Conservation (phyloP, 2,113 vertebrate genomes). For the Tragelaphus buxtoni region DNA sequence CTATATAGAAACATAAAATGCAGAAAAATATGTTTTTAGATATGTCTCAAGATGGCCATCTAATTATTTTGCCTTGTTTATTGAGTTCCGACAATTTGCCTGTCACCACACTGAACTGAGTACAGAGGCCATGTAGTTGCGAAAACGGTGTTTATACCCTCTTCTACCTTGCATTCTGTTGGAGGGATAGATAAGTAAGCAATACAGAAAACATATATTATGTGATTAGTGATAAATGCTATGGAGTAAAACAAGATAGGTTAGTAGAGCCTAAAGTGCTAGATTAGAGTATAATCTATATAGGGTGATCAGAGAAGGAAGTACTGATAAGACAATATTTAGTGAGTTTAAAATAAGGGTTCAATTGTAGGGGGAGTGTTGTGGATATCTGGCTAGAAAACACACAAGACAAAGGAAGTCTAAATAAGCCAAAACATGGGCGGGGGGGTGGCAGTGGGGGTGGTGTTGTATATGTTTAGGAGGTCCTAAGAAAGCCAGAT, state of each 20-base stretch:
- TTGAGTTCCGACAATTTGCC: fast-evolving
- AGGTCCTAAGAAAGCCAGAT: neutral
- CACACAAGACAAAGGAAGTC: neutral
- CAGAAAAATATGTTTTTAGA: neutral
- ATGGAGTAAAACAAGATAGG: neutral
- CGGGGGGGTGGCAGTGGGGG: fast-evolving
- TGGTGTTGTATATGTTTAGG: neutral
- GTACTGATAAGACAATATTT: neutral
- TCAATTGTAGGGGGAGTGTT: neutral
- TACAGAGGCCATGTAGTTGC: neutral
- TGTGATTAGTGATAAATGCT: neutral
- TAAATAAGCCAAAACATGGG: neutral
- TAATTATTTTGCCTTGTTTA: neutral
- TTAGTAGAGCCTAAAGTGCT: neutral
- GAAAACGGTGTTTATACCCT: neutral
- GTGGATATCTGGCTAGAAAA: neutral
- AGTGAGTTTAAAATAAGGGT: neutral
- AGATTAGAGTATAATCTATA: neutral
- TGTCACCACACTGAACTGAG: neutral
- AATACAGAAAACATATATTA: neutral
- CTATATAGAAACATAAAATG: neutral
- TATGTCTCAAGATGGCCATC: neutral
- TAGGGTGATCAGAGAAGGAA: neutral
- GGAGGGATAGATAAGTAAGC: neutral
- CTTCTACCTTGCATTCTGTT: neutral